These are phyloP conservation scores for Tyrophagus putrescentiae DNA, from an alignment of 1,140 invertebrate genomes.

Conservation along the genomic window DNA sequence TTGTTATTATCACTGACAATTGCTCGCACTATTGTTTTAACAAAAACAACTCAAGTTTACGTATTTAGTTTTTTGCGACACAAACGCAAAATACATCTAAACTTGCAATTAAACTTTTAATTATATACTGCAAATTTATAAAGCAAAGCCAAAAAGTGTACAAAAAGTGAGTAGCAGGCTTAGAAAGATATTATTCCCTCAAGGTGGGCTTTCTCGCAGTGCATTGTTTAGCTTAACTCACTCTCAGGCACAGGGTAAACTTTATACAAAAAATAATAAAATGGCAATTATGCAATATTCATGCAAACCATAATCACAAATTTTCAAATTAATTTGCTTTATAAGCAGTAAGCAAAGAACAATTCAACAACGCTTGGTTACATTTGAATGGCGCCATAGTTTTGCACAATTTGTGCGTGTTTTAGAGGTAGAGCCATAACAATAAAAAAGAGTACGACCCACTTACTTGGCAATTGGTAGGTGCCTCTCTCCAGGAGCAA, in stretches of 20 bases:
- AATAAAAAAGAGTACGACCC: background rate
- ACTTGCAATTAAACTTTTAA: constrained; percentile 9
- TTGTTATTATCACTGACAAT: no score
- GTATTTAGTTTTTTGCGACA: no score
- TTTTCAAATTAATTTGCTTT: background rate
- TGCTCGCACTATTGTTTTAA: no score
- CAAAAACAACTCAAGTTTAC: no score
- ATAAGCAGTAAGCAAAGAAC: background rate
- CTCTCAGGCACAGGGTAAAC: background rate
- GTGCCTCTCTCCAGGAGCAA: background rate
- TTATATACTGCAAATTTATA: no score
- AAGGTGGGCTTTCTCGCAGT: background rate
- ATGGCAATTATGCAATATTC: background rate
- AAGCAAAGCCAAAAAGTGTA: background rate
- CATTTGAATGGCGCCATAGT: background rate
- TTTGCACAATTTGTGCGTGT: background rate
- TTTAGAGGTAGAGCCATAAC: background rate
- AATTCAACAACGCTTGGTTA: background rate
- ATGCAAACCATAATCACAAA: background rate
- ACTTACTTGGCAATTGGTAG: constrained; percentile 12
- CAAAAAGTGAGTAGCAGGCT: background rate
- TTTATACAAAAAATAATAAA: no score
- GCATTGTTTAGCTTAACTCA: background rate
- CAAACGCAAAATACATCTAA: no score
- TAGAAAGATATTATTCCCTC: background rate